Percentiles rank a stretch among this genome's conserved stretches.
Conservation (phyloP, 2,888 invertebrate species). For the Diplazon laetatorius region DNA sequence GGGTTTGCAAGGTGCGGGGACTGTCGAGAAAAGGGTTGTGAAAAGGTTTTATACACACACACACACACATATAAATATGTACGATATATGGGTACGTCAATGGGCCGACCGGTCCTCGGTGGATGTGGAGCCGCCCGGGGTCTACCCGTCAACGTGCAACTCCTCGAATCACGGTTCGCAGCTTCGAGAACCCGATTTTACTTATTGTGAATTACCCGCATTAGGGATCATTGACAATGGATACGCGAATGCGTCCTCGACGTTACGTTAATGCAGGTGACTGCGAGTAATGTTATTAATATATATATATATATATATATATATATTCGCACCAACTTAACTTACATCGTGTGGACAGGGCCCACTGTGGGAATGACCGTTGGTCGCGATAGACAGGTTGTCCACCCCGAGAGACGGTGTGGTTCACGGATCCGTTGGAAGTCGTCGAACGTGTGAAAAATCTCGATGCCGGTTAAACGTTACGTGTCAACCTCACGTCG, state of each 20-base stretch:
- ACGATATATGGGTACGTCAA: too few species aligned
- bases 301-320: too few species aligned
- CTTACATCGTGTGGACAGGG: slow-evolving; percentile 5
- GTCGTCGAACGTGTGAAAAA: slow-evolving; percentile 52
- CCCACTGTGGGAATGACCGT: slow-evolving; percentile 68
- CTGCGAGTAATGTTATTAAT: neutral
- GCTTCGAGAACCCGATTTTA: slow-evolving; percentile 40
- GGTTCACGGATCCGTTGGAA: slow-evolving; percentile 51
- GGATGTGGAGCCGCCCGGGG: too few species aligned
- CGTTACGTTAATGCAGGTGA: slow-evolving; percentile 44
- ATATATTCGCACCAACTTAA: neutral
- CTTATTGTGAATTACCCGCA: slow-evolving; percentile 72
- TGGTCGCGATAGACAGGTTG: slow-evolving; percentile 64
- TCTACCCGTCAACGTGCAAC: too few species aligned
- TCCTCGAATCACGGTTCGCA: neutral
- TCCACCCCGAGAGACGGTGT: slow-evolving; percentile 46
- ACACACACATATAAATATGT: too few species aligned
- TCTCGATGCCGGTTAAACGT: slow-evolving; percentile 19
- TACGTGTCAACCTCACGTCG: slow-evolving; percentile 45
- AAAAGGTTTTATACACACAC: too few species aligned
- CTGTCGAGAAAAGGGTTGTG: too few species aligned
- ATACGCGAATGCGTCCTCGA: slow-evolving; percentile 28
- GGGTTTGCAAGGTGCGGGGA: too few species aligned
- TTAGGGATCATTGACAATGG: slow-evolving; percentile 76
- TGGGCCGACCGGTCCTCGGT: too few species aligned